Evolutionary conservation across 2,113 vertebrate species (phyloP), one percentile per base, ranked within the genome.

Genomic region (Proterorhinus semilunaris): DNA sequence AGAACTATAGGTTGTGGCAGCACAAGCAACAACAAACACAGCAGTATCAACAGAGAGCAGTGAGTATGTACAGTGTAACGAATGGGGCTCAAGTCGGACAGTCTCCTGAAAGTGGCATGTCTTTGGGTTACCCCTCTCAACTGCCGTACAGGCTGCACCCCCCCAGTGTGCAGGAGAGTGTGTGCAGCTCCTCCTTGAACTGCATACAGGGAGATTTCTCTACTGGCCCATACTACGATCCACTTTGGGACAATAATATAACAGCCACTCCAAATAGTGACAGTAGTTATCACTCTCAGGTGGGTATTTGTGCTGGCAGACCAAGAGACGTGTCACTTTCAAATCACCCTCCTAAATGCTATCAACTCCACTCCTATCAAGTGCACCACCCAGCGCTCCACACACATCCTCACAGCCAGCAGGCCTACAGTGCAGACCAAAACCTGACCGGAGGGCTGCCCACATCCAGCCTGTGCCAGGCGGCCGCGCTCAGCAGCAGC

Each of bases 401-500:
- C 50, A 75, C 66, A 59, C 89, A 53, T 45, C 72, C 59, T 45
- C 89, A 86, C 13, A 49, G 71, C 66, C 90, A 89, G 78, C 90
- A 88, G 77, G 84, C 76, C 72, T 91, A 83, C 83, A 80, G 68
- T 74, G 57, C 83, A 27, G 89, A 88, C 79, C 88, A 89, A 62
- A 93, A 80, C 0, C 91, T 95, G 62, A 92, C 92, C 0, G 91
- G 94, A 0, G 91, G 94, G 65, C 86, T 95, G 83, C 90, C 95
- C 70, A 92, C 91, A 81, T 93, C 95, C 67, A 92, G 90, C 11
- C 81, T 94, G 82, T 96, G 96, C 92, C 95, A 96, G 82, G 92
- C 96, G 15, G 95, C 96, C 1, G 91, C 91, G 69, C 96, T 98
- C 72, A 97, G 97, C 94, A 98, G 96, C 93, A 98, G 96, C 90